A percentile compares a stretch with the other conserved stretches of the same genome.
These are phyloP conservation scores for Pogonomyrmex californicus DNA, from an alignment of 1,140 invertebrate genomes.

Conservation along the genomic window DNA sequence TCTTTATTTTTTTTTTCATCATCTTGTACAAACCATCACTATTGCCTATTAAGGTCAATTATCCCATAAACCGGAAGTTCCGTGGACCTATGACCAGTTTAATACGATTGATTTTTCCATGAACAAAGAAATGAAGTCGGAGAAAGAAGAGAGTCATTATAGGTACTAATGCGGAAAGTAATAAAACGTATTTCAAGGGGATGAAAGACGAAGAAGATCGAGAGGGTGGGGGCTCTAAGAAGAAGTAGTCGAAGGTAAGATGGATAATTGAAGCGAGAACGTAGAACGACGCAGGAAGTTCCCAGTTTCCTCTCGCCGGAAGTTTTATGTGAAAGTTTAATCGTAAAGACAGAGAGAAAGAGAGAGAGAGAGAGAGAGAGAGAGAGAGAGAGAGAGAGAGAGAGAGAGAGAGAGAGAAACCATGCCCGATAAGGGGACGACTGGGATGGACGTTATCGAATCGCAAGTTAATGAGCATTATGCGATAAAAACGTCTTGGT, in stretches of 20 bases:
- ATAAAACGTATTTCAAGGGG: slow-evolving; percentile 29
- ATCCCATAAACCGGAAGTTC: slow-evolving; percentile 59
- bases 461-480: slow-evolving; percentile 71
- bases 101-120: slow-evolving; percentile 48
- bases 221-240: not conserved
- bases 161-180: slow-evolving; percentile 50
- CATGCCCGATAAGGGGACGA: slow-evolving; percentile 54
- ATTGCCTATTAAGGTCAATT: slow-evolving; percentile 49
- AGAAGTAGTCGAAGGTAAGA: slow-evolving; percentile 58
- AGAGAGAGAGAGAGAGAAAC: too few relatives aligned
- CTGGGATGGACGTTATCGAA: slow-evolving; percentile 72
- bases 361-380: slow-evolving; percentile 7
- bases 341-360: slow-evolving; percentile 61
- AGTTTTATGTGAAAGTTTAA: slow-evolving; percentile 72
- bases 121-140: slow-evolving; percentile 15
- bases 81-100: slow-evolving; percentile 26
- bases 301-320: slow-evolving; percentile 51
- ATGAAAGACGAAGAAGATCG: slow-evolving; percentile 52
- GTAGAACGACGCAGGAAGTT: slow-evolving; percentile 58
- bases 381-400: too few relatives aligned
- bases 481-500: slow-evolving; percentile 68
- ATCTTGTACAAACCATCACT: slow-evolving; percentile 7
- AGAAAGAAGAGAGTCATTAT: slow-evolving; percentile 42
- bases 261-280: slow-evolving; percentile 67
- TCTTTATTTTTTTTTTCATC: not conserved